Percentiles rank a stretch among this genome's conserved stretches.
Conservation (phyloP, 1,140 invertebrate species). For the Coptotermes formosanus region DNA sequence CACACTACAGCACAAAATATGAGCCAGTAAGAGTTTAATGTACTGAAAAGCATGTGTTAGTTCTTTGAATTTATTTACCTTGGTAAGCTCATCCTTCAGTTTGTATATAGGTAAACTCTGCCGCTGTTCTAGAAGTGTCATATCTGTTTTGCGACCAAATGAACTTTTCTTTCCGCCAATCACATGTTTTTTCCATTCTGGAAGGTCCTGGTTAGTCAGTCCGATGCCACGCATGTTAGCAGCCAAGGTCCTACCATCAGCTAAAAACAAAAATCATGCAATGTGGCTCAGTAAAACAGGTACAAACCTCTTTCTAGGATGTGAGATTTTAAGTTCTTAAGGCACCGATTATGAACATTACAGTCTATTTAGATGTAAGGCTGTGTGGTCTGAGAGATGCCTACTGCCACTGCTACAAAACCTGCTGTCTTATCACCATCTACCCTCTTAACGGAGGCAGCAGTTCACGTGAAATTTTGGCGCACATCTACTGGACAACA, state of each 20-base stretch:
- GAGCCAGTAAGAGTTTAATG: too few relatives aligned
- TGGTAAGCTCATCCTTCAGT: constrained; percentile 90
- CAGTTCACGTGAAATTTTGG: too few relatives aligned
- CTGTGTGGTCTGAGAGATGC: too few relatives aligned
- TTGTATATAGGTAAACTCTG: constrained; percentile 96
- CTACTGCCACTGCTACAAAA: too few relatives aligned
- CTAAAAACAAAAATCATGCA: constrained; percentile 43
- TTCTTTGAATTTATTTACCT: constrained; percentile 53
- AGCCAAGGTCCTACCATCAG: constrained; percentile 64
- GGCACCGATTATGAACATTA: too few relatives aligned
- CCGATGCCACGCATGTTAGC: constrained; percentile 83
- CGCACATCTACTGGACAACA: too few relatives aligned
- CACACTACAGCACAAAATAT: background rate
- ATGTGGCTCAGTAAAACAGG: background rate
- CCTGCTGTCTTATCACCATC: too few relatives aligned
- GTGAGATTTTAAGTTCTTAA: too few relatives aligned
- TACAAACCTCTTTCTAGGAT: too few relatives aligned
- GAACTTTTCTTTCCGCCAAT: constrained; percentile 97
- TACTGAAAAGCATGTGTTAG: too few relatives aligned
- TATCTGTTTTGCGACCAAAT: constrained; percentile 96
- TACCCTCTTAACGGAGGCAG: too few relatives aligned
- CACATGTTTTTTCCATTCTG: constrained; percentile 99
- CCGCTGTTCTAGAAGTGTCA: constrained; percentile 93
- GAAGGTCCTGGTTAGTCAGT: constrained; percentile 80
- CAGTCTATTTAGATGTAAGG: too few relatives aligned